Conservation (phyloP, 2,113 vertebrate species). For the Caranx ignobilis region DNA sequence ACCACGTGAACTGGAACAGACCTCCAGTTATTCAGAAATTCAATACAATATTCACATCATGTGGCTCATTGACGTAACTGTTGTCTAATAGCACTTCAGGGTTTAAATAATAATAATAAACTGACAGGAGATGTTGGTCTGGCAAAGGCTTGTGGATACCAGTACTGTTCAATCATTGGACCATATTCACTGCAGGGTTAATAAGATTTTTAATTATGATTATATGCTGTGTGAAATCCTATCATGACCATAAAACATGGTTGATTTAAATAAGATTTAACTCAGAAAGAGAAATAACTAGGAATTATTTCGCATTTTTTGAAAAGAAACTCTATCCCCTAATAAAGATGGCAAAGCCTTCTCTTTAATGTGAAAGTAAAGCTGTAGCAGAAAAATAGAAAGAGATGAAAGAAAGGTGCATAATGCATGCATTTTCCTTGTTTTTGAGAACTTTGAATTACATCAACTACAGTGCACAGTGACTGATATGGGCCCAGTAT, state of each 20-base stretch:
- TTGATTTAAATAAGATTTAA: not conserved
- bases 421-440: not conserved
- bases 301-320: not conserved
- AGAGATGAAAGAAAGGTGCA: not conserved
- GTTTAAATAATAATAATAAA: not conserved
- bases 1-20: constrained; percentile 11
- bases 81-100: not conserved
- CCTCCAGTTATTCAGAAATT: not conserved
- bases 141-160: not conserved
- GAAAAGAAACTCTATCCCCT: not conserved
- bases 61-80: not conserved
- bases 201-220: not conserved
- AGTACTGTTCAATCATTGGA: not conserved
- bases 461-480: not conserved
- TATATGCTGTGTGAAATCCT: no score
- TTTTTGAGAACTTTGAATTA: not conserved
- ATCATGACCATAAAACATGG: not conserved
- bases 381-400: not conserved
- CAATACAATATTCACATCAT: not conserved
- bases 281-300: not conserved
- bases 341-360: not conserved
- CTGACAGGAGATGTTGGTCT: not conserved
- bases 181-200: not conserved
- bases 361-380: not conserved
- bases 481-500: not conserved